Conservation (phyloP, 2,797 vertebrate genomes). For the Sebastolobus altivelis region DNA sequence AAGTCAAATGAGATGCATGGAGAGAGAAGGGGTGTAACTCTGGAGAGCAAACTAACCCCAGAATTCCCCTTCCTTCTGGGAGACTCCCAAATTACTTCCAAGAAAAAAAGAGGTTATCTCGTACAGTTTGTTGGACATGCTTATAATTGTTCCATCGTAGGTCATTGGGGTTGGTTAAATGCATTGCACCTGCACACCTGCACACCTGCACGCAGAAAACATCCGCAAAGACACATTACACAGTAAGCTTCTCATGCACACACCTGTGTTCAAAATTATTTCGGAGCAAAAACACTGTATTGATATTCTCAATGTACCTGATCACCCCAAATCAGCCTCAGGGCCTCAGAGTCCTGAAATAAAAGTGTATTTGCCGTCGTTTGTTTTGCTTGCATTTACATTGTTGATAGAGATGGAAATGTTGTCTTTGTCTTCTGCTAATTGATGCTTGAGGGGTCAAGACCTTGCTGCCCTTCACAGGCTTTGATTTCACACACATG, state of each 20-base stretch:
- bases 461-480: not conserved
- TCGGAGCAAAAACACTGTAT: not conserved
- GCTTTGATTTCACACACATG: not conserved
- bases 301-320: not conserved
- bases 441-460: constrained; percentile 9
- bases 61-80: constrained; percentile 60
- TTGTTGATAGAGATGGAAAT: constrained; percentile 18
- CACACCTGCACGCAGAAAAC: not conserved
- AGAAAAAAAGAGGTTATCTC: constrained; percentile 16
- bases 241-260: not conserved
- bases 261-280: not conserved
- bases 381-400: constrained; percentile 1
- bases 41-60: constrained; percentile 43
- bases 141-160: not conserved
- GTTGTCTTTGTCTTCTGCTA: constrained; percentile 11
- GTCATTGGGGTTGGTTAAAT: not conserved
- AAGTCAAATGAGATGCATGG: constrained; percentile 74
- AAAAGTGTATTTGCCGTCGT: not conserved
- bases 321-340: not conserved
- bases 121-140: not conserved
- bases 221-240: not conserved
- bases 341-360: constrained; percentile 14
- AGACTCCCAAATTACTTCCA: constrained; percentile 49
- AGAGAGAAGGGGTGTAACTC: constrained; percentile 40
- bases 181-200: not conserved